phyloP scores from a whole-genome alignment of 2,888 invertebrate species.

The Chymomyza caudatula region DNA sequence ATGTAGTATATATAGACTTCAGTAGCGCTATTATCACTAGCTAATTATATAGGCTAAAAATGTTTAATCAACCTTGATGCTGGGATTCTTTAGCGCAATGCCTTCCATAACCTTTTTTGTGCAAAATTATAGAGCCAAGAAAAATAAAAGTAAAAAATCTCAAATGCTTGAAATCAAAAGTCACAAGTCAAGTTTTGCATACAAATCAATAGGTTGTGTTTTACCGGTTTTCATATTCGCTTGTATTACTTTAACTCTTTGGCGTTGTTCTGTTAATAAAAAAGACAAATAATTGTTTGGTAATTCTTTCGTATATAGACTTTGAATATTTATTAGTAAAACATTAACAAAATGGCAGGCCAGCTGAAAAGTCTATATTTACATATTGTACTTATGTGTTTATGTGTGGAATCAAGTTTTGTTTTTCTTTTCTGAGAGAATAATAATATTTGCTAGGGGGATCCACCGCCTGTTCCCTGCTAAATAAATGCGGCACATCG shows the following conservation, averaged over 20 bases:
- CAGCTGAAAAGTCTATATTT: too few species aligned
- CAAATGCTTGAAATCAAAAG: constrained; percentile 39
- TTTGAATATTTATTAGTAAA: too few species aligned
- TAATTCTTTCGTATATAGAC: background rate
- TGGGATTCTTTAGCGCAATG: background rate
- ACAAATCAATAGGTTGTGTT: constrained; percentile 9
- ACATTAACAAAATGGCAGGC: too few species aligned
- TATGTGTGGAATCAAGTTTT: too few species aligned
- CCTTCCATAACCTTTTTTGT: background rate
- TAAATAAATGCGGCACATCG: too few species aligned
- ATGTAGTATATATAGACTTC: background rate
- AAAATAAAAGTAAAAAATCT: background rate
- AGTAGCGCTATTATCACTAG: background rate
- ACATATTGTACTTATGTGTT: too few species aligned
- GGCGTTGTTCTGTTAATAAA: constrained; percentile 20
- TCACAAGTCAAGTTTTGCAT: constrained; percentile 47
- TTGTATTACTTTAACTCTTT: background rate
- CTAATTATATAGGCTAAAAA: background rate
- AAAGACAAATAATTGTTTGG: constrained; percentile 9
- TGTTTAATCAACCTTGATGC: background rate
- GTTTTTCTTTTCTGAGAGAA: too few species aligned
- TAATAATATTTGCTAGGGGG: too few species aligned
- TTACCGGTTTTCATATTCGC: background rate
- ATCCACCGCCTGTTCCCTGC: too few species aligned
- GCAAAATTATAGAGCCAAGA: background rate